Percentiles rank a stretch among this genome's conserved stretches.
phyloP scores from a whole-genome alignment of 2,113 vertebrate species.

The Empidonax alnorum region DNA sequence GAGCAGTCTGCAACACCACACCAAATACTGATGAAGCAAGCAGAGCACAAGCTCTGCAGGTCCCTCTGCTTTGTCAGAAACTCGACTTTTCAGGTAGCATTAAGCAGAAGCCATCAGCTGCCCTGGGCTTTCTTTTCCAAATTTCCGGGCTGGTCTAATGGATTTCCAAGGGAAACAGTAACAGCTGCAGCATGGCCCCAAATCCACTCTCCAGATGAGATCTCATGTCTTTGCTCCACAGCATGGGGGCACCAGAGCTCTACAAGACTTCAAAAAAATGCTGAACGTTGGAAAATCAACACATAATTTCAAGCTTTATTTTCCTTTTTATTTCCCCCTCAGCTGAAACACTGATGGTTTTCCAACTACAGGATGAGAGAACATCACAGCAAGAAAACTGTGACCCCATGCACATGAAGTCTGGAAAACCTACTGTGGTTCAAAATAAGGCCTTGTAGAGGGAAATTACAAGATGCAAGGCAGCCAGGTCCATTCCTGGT shows the following conservation, averaged over 20 bases:
- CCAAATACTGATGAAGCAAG: rapidly evolving
- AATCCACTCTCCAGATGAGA: background rate
- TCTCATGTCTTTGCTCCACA: conserved; percentile 9
- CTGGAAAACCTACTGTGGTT: background rate
- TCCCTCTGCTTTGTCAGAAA: background rate
- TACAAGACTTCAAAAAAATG: background rate
- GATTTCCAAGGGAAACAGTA: background rate
- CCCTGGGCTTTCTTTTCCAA: background rate
- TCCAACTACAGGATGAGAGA: background rate
- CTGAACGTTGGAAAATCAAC: background rate
- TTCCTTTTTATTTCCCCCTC: background rate
- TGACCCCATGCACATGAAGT: background rate
- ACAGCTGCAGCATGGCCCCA: background rate
- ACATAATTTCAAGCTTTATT: background rate
- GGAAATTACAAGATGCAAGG: background rate
- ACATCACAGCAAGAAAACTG: background rate
- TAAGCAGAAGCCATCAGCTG: background rate
- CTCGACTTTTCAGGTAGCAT: background rate
- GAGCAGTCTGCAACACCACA: rapidly evolving
- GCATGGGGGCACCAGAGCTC: conserved; percentile 41
- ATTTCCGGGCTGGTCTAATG: background rate
- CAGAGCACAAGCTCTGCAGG: background rate
- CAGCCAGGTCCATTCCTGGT: background rate
- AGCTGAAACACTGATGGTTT: background rate
- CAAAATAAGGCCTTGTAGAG: background rate